phyloP scores from a whole-genome alignment of 1,140 invertebrate genomes.

The Onthophagus taurus region DNA sequence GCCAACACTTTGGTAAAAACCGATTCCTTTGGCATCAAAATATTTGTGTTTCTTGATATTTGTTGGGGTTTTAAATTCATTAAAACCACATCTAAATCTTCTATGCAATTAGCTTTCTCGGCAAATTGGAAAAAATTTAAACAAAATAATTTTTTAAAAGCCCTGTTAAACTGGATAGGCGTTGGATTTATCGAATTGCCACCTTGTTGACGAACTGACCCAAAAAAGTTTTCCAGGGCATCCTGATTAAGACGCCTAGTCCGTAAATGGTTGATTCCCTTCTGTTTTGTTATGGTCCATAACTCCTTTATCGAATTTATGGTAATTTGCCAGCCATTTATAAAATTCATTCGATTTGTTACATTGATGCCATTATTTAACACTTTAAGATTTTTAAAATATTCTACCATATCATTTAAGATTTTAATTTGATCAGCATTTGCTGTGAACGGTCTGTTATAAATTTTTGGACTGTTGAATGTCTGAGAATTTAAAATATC shows the following conservation, averaged over 20 bases:
- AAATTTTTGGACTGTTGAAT: not conserved
- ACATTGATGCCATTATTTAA: no score
- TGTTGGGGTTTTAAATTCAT: no score
- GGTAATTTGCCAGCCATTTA: not conserved
- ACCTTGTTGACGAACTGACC: slow-evolving; percentile 4
- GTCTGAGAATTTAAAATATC: slow-evolving; percentile 1
- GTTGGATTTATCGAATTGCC: slow-evolving; percentile 17
- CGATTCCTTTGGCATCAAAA: no score
- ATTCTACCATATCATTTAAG: not conserved
- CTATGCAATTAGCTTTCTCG: slow-evolving; percentile 10
- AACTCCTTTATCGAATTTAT: not conserved
- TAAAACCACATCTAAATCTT: no score
- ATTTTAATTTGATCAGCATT: not conserved
- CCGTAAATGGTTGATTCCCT: not conserved
- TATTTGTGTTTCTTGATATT: no score
- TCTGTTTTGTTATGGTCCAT: not conserved
- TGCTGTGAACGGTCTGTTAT: not conserved
- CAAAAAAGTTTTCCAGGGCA: slow-evolving; percentile 20
- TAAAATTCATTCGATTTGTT: no score
- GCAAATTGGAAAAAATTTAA: slow-evolving; percentile 10
- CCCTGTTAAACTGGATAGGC: slow-evolving; percentile 14
- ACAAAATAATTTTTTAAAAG: slow-evolving; percentile 17
- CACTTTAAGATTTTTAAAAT: not conserved
- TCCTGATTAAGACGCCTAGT: slow-evolving; percentile 18
- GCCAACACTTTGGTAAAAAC: no score